These are phyloP conservation scores for Ceratitis capitata DNA, from an alignment of 1,140 invertebrate species.

Conservation along the genomic window DNA sequence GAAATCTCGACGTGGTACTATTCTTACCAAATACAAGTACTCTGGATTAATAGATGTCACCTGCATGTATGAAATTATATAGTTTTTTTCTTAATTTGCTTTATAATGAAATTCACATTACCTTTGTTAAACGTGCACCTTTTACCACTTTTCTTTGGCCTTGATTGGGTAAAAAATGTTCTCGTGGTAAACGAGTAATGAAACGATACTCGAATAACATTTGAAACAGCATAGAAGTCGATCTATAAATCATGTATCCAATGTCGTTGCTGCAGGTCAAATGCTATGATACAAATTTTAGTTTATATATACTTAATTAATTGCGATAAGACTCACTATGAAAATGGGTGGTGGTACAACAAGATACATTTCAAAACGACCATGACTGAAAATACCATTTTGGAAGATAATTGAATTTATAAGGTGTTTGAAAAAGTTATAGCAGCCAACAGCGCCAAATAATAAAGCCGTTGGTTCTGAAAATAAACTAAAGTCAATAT, in stretches of 20 bases:
- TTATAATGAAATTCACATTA: conserved; percentile 29
- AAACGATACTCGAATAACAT: conserved; percentile 68
- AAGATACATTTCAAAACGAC: conserved; percentile 69
- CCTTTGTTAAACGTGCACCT: conserved; percentile 53
- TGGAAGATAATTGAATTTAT: conserved; percentile 69
- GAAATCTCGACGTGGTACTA: conserved; percentile 67
- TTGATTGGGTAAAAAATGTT: conserved; percentile 69
- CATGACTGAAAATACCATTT: conserved; percentile 65
- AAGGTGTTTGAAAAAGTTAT: conserved; percentile 68
- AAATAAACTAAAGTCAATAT: neutral
- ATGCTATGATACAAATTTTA: conserved; percentile 47
- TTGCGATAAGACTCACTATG: conserved; percentile 63
- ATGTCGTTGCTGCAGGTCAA: conserved; percentile 57
- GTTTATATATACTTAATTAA: neutral
- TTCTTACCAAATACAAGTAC: conserved; percentile 69
- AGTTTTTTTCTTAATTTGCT: neutral
- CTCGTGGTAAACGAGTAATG: conserved; percentile 68
- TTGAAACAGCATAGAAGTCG: conserved; percentile 70
- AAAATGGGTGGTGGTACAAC: conserved; percentile 68
- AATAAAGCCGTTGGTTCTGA: conserved; percentile 66
- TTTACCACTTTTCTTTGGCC: conserved; percentile 52
- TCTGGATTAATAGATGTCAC: conserved; percentile 67
- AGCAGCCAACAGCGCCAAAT: conserved; percentile 68
- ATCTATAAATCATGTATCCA: conserved; percentile 63
- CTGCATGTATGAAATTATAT: conserved; percentile 30